These are phyloP conservation scores for Scomber colias DNA, from an alignment of 2,113 vertebrate species.

Conservation along the genomic window DNA sequence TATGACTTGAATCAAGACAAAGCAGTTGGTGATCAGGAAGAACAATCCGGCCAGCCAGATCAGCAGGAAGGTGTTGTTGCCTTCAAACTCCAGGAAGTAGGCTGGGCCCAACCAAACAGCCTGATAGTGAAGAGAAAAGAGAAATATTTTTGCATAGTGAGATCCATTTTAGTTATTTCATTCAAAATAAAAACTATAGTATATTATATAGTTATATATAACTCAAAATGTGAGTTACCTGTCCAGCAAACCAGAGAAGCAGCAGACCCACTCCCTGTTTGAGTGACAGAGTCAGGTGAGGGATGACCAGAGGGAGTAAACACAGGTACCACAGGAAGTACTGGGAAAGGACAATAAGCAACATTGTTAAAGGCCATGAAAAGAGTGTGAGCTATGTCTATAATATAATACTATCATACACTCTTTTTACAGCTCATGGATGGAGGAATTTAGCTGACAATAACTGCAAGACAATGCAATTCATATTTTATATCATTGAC, in stretches of 20 bases:
- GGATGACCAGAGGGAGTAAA: slow-evolving; percentile 91
- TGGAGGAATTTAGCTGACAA: neutral
- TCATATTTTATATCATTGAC: neutral
- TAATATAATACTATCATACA: too few relatives aligned
- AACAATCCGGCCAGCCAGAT: slow-evolving; percentile 92
- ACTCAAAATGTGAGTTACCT: slow-evolving; percentile 74
- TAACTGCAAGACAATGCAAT: neutral
- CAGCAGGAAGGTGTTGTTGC: slow-evolving; percentile 89
- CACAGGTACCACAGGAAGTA: slow-evolving; percentile 99
- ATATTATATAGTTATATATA: neutral
- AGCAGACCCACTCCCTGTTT: slow-evolving; percentile 79
- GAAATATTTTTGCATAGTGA: neutral
- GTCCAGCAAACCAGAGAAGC: slow-evolving; percentile 91
- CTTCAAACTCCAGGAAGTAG: slow-evolving; percentile 93
- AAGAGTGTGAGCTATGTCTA: too few relatives aligned
- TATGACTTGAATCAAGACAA: slow-evolving; percentile 90
- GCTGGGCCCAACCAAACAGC: slow-evolving; percentile 92
- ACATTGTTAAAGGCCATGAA: too few relatives aligned
- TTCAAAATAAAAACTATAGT: neutral
- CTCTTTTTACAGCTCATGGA: neutral
- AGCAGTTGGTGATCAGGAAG: slow-evolving; percentile 91
- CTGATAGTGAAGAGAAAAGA: slow-evolving; percentile 67
- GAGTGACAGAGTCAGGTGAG: slow-evolving; percentile 85
- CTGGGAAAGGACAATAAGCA: slow-evolving; percentile 66
- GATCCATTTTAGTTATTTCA: neutral